Evolutionary conservation across 2,888 invertebrate species (phyloP).

Genomic region (Coelogynopora nodosa): DNA sequence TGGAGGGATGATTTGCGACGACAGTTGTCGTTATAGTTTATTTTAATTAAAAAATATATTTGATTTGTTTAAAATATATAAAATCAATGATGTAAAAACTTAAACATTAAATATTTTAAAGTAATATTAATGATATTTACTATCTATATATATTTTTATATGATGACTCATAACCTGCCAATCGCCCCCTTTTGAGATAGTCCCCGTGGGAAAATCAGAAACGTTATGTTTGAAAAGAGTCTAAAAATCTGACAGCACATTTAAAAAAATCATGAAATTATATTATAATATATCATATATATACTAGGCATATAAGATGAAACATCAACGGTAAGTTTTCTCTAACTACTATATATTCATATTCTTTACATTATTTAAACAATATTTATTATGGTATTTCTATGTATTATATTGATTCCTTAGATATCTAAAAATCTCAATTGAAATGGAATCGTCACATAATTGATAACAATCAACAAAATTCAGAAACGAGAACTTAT

Average conservation of each 20-base stretch:
- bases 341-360: background rate
- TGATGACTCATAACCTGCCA: background rate
- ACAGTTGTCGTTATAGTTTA: background rate
- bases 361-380: background rate
- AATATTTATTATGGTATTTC: background rate
- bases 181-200: background rate
- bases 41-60: background rate
- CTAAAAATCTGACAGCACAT: background rate
- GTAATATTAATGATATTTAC: background rate
- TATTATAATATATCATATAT: background rate
- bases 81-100: background rate
- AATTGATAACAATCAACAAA: background rate
- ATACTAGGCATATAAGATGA: background rate
- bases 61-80: background rate
- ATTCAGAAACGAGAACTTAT: background rate
- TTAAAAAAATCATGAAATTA: background rate
- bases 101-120: background rate
- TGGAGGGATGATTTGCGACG: background rate
- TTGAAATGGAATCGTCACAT: background rate
- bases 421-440: background rate
- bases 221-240: background rate
- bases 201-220: background rate
- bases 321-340: background rate
- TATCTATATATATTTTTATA: background rate
- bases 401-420: background rate